These are phyloP conservation scores for Verasper variegatus DNA, from an alignment of 2,113 vertebrate genomes.

Conservation along the genomic window DNA sequence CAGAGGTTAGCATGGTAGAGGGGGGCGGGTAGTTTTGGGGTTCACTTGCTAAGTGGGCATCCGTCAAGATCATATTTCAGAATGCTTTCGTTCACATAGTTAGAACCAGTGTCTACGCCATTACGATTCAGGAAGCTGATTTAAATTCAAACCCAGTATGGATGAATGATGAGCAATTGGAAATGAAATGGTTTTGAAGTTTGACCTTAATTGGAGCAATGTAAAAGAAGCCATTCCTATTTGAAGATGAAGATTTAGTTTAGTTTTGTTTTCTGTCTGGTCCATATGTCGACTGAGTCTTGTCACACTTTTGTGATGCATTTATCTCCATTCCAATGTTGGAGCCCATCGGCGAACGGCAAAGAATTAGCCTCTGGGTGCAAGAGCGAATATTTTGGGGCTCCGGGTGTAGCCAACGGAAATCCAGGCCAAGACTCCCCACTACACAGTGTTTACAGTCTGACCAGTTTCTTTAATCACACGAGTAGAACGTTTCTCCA, in stretches of 20 bases:
- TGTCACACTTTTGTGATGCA: neutral
- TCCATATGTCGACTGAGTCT: neutral
- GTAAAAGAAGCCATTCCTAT: neutral
- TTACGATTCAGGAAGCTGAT: slow-evolving; percentile 49
- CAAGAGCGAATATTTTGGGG: neutral
- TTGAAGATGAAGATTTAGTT: neutral
- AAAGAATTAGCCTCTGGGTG: no score
- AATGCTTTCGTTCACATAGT: slow-evolving; percentile 43
- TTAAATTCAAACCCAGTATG: slow-evolving; percentile 40
- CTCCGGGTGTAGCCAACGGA: no score
- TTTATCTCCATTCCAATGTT: neutral
- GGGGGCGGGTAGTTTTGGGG: slow-evolving; percentile 22
- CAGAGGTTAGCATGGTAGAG: slow-evolving; percentile 64
- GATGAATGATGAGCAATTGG: slow-evolving; percentile 4
- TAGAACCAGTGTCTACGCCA: slow-evolving; percentile 15
- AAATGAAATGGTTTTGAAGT: neutral
- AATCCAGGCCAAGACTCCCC: neutral
- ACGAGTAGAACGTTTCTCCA: neutral
- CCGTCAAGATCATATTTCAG: slow-evolving; percentile 70
- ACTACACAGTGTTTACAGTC: no score
- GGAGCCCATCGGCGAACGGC: no score
- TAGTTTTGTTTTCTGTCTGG: neutral
- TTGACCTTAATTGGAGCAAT: neutral
- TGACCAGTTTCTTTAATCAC: neutral
- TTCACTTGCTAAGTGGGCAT: slow-evolving; percentile 60